Evolutionary conservation across 23 tunicate species (phyloP).

Genomic region (Phallusia fumigata): DNA sequence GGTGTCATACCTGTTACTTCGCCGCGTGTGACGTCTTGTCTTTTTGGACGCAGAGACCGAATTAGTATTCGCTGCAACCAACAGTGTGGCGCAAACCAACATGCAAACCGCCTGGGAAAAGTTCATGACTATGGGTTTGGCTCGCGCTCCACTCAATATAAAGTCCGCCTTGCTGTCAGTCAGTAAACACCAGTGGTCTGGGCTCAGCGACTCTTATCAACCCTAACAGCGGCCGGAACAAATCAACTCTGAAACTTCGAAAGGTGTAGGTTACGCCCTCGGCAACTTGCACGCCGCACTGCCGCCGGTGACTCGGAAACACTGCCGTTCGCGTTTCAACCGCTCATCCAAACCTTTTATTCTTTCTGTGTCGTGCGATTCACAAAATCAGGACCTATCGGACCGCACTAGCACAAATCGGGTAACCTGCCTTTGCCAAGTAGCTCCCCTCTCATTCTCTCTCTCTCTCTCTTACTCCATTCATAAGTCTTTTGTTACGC

Average conservation of each 20-base stretch:
- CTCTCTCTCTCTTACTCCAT: not conserved
- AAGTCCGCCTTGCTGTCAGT: not conserved
- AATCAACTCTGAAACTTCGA: not conserved
- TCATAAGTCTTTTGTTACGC: not conserved
- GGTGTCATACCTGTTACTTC: not conserved
- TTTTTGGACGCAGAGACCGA: not conserved
- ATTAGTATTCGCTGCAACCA: not conserved
- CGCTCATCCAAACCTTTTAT: not conserved
- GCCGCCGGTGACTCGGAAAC: constrained; percentile 1
- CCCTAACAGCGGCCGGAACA: too few relatives aligned
- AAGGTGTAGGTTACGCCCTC: not conserved
- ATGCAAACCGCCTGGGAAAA: not conserved
- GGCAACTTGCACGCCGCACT: not conserved
- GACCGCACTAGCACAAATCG: too few relatives aligned
- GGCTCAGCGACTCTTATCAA: too few relatives aligned
- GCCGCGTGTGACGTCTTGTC: not conserved
- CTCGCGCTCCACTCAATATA: not conserved
- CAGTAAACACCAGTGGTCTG: too few relatives aligned
- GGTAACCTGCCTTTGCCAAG: not conserved
- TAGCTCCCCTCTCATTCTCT: not conserved
- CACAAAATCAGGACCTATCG: not conserved
- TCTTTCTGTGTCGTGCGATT: not conserved
- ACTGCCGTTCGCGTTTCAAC: not conserved
- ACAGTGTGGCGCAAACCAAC: not conserved
- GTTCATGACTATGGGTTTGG: not conserved